Evolutionary conservation across 2,888 invertebrate genomes (phyloP).

Genomic region (Stenurella melanura): DNA sequence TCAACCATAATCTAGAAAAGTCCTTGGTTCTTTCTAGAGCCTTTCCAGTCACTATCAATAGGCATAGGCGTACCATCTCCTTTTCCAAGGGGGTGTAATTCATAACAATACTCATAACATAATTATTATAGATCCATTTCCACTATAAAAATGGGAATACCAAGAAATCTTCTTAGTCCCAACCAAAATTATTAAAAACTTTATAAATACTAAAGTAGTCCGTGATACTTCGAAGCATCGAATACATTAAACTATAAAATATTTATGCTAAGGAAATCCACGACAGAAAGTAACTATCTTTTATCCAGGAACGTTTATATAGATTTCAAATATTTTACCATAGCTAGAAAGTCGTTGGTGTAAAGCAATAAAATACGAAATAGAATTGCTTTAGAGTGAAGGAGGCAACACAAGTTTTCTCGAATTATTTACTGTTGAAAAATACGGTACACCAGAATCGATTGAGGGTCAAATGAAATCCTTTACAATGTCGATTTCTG

Average conservation of each 20-base stretch:
- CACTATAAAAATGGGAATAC: no score
- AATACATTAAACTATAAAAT: background rate
- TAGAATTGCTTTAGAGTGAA: slow-evolving; percentile 44
- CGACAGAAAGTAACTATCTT: slow-evolving; percentile 11
- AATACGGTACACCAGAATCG: slow-evolving; percentile 46
- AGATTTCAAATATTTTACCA: slow-evolving; percentile 40
- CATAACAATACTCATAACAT: no score
- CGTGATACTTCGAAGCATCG: background rate
- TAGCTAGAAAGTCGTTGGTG: slow-evolving; percentile 34
- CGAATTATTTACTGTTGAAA: slow-evolving; percentile 50
- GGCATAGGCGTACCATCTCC: no score
- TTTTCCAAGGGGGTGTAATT: no score
- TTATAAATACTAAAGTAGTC: no score
- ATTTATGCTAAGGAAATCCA: slow-evolving; percentile 14
- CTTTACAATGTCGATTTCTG: slow-evolving; percentile 9
- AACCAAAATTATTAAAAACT: no score
- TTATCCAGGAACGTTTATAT: slow-evolving; percentile 30
- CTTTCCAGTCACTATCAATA: no score
- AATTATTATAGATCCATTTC: no score
- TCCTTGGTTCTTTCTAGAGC: no score
- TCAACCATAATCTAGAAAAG: no score
- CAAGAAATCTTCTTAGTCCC: no score
- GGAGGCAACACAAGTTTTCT: slow-evolving; percentile 42
- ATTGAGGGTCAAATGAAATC: slow-evolving; percentile 32
- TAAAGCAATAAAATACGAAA: slow-evolving; percentile 44